A percentile compares a stretch with the other conserved stretches of the same genome.
Conservation (phyloP, 1,140 invertebrate species). For the Diorhabda carinulata region DNA sequence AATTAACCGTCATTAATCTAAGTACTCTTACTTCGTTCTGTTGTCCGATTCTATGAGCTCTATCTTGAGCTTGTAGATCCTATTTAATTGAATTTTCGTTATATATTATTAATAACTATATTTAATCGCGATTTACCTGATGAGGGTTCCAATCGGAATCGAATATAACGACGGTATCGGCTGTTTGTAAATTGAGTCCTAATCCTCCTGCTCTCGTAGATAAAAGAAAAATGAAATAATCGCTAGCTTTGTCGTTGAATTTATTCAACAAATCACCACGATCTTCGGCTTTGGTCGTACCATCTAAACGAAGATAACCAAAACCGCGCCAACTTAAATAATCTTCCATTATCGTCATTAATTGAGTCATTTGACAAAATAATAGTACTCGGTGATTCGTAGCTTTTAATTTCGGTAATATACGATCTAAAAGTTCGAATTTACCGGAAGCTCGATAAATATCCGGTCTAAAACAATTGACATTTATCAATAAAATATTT, state of each 20-base stretch:
- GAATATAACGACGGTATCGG: slow-evolving; percentile 98
- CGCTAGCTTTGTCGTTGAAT: slow-evolving; percentile 87
- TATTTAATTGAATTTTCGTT: slow-evolving; percentile 38
- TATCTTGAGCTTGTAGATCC: slow-evolving; percentile 97
- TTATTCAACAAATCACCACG: slow-evolving; percentile 87
- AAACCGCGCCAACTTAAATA: slow-evolving; percentile 87
- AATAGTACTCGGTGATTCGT: slow-evolving; percentile 90
- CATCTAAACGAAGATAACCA: slow-evolving; percentile 76
- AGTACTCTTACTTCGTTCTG: slow-evolving; percentile 96
- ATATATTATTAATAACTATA: background rate
- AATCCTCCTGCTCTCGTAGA: slow-evolving; percentile 96
- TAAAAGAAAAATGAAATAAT: slow-evolving; percentile 93
- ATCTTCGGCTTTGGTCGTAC: slow-evolving; percentile 97
- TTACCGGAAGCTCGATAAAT: slow-evolving; percentile 82
- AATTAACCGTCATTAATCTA: slow-evolving; percentile 97
- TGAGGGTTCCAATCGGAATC: slow-evolving; percentile 99
- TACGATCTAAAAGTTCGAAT: slow-evolving; percentile 95
- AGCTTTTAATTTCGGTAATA: slow-evolving; percentile 90
- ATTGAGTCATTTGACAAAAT: slow-evolving; percentile 99
- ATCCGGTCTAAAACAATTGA: slow-evolving; percentile 2
- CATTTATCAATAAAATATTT: background rate
- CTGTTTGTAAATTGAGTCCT: slow-evolving; percentile 95
- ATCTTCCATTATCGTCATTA: slow-evolving; percentile 99
- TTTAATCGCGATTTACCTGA: slow-evolving; percentile 58
- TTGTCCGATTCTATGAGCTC: slow-evolving; percentile 98